Base-by-base conservation (phyloP, 1,140 invertebrate genomes). In the Leptonema lineaticorne region DNA sequence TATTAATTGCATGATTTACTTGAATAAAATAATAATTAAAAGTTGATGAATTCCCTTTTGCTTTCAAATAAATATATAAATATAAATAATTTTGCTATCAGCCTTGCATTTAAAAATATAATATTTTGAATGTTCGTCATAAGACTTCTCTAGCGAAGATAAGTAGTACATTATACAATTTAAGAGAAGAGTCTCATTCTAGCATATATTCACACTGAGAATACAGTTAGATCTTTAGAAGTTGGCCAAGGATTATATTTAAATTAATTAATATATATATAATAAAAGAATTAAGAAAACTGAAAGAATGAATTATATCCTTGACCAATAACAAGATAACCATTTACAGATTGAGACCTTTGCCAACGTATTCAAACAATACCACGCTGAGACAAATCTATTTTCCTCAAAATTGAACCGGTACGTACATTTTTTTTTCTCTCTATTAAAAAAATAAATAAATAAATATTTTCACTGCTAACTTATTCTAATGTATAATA, bases 331-430 rank as follows among this genome's bases (percentile, higher is more conserved):
- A 64, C 50, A 16, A 46, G 45, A 59, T 50, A 69, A 69, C 28
- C 58, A 63, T 72, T 73, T 73, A 45, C 71, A 73, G 71, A 67
- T 73, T 73, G 68, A 68, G 66, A 73, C 71, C 71, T 68, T 68
- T 68, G 57, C 57, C 71, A 33, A 73, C 71, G 69, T 73, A 73
- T 66, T 73, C 71, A 73, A 73, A 73, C 68, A 70, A 73, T 73
- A 70, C 68, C 46, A 69, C 67, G 71, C 71, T 65, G 68, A 70
- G 68, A 69, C 59, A 73, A 63, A 58, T 68, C 53, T 68, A 59
- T 70, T 73, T 69, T 46, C 71, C 65, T 18, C 71, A 72, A 64
- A 68, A 70, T 63, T 73, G 70, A 65, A 18, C 62, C 45, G 69
- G 71, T 73, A 73, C 68, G 58, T 68, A 63, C 41, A 18, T 27